Percentiles rank a stretch among this genome's conserved stretches.
Evolutionary conservation across 2,888 invertebrate genomes (phyloP).

Genomic region (Branchipolynoe longqiensis): DNA sequence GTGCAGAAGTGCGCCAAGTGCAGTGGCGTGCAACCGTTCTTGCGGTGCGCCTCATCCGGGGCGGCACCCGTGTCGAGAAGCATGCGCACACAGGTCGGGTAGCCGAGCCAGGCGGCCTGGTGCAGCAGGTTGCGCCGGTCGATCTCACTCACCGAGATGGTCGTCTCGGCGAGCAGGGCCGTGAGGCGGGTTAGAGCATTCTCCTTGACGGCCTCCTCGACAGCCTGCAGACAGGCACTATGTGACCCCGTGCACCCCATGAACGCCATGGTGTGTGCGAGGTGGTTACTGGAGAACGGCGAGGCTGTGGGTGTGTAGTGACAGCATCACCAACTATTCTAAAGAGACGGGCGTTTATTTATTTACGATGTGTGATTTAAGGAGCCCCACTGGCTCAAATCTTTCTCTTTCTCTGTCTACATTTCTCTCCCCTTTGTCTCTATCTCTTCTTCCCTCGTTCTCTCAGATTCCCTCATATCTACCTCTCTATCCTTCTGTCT

Average conservation of each 20-base stretch:
- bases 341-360: no score
- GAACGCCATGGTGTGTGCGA: constrained; percentile 65
- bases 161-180: constrained; percentile 59
- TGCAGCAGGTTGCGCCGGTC: constrained; percentile 66
- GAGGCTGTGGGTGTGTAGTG: no score
- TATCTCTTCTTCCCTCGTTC: no score
- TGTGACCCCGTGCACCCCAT: constrained; percentile 65
- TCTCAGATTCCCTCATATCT: no score
- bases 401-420: no score
- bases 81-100: constrained; percentile 65
- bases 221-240: constrained; percentile 64
- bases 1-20: constrained; percentile 69
- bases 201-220: constrained; percentile 68
- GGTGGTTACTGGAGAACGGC: no score
- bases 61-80: constrained; percentile 65
- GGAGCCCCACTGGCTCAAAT: no score
- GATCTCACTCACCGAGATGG: constrained; percentile 60
- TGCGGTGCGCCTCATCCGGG: constrained; percentile 66
- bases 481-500: no score
- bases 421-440: no score
- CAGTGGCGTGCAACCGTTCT: constrained; percentile 70
- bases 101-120: constrained; percentile 69
- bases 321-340: no score
- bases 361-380: no score
- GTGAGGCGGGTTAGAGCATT: constrained; percentile 63